Evolutionary conservation across 1,140 invertebrate genomes (phyloP).

Genomic region (Cardiocondyla obscurior): DNA sequence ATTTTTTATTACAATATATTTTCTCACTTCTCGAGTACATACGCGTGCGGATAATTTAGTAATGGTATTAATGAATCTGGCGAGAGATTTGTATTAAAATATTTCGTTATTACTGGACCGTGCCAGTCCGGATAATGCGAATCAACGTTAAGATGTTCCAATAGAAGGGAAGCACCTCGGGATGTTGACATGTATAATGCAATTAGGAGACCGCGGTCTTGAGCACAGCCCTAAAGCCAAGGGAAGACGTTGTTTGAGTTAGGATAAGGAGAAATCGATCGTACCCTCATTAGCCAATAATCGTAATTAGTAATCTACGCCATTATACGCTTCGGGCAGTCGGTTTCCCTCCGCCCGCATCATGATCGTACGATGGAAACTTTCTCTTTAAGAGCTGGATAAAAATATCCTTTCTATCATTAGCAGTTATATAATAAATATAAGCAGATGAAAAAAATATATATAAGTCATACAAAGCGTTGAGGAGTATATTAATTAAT

Average conservation of each 20-base stretch:
- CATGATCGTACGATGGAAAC: slow-evolving; percentile 57
- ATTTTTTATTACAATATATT: background rate
- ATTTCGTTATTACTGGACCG: background rate
- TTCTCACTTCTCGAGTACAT: background rate
- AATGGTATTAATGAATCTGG: background rate
- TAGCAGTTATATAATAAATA: background rate
- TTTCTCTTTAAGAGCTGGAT: background rate
- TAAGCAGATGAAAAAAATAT: too few relatives aligned
- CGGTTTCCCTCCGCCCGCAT: slow-evolving; percentile 56
- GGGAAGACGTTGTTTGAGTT: slow-evolving; percentile 58
- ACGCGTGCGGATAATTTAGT: background rate
- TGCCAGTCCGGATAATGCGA: slow-evolving; percentile 2
- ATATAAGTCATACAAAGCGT: too few relatives aligned
- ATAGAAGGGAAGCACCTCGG: slow-evolving; percentile 51
- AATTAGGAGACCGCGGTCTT: slow-evolving; percentile 68
- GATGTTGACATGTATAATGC: slow-evolving; percentile 74
- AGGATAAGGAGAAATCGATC: slow-evolving; percentile 61
- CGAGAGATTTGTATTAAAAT: background rate
- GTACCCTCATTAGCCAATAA: slow-evolving; percentile 74
- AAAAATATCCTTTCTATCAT: slow-evolving; percentile 38
- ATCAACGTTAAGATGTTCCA: slow-evolving; percentile 15
- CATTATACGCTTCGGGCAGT: slow-evolving; percentile 70
- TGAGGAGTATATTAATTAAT: too few relatives aligned
- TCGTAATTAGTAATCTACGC: slow-evolving; percentile 79
- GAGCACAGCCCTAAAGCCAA: slow-evolving; percentile 52